Base-by-base conservation (phyloP, 2,797 vertebrate species). In the Lindbergichthys nudifrons region DNA sequence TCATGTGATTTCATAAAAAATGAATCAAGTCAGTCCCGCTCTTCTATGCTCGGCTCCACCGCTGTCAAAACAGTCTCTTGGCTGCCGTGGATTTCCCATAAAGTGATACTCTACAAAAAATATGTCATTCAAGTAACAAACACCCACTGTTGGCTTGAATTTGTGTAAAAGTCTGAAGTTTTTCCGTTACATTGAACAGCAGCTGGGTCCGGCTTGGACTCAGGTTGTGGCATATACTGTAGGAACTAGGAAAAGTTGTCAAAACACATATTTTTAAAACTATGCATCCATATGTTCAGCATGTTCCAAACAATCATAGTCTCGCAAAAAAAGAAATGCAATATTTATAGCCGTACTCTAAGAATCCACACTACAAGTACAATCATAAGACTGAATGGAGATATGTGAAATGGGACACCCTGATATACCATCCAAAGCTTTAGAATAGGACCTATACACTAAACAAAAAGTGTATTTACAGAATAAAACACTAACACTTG, bases 51-150 rank as follows among this genome's bases (percentile, higher is more conserved):
- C 42, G 10, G 53, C 67, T 75, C 70, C 67, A 52, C 56, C 11
- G 32, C 70, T 80, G 88, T 84, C 78, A 80, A 86, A 85, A 87
- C 82, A 86, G 77, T 75, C 56, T 77, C 58, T 73, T 52, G 86
- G 41, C 53, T 80, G 81, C 91, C 60, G 32, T 14, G 45, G 62
- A 42, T 70, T 46, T 23, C 12, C 62, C 67, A 70, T 32, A 43
- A 75, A 69, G 43, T 57, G 36, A 63, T 64, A 45, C 50, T n/a
- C 60, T 13, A 18, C 26, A 13, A 21, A 59, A 68, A 79, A 66
- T 65, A 15, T 46, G 46, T 74, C 59, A 77, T 69, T 53, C 50
- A 52, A 75, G 75, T 42, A 51, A 79, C 57, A 65, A 58, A 52
- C 41, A 41, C 19, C 59, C 39, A 45, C 16, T 13, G 60, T 51